Conservation (phyloP, 1,140 invertebrate species). For the Penaeus indicus region DNA sequence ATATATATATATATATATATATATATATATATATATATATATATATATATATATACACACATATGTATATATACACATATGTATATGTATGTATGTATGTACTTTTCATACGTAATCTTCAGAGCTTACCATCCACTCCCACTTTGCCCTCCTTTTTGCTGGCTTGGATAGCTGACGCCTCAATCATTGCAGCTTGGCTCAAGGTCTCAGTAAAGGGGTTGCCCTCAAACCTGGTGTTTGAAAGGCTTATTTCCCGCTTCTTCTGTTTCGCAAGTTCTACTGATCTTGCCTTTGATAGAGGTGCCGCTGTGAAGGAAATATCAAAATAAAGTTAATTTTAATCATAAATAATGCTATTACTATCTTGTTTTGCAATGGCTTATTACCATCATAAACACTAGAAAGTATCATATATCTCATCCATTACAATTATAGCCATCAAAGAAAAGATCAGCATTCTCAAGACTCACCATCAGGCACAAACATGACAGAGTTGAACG, state of each 20-base stretch:
- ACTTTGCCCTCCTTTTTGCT: conserved; percentile 82
- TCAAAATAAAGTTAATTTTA: neutral
- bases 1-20: no score
- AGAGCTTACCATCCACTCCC: conserved; percentile 84
- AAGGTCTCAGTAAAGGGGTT: conserved; percentile 78
- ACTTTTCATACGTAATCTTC: no score
- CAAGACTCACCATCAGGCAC: conserved; percentile 81
- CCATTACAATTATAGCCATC: conserved; percentile 27
- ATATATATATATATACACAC: no score
- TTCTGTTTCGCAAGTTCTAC: conserved; percentile 81
- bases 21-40: no score
- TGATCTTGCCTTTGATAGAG: conserved; percentile 80
- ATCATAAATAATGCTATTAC: neutral
- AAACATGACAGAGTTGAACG: conserved; percentile 96
- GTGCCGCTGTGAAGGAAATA: conserved; percentile 74
- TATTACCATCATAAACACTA: neutral
- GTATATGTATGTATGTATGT: no score
- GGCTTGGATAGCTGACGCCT: conserved; percentile 68
- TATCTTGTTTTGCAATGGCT: neutral
- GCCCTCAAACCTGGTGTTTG: conserved; percentile 84
- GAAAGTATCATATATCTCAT: neutral
- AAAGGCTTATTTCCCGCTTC: conserved; percentile 80
- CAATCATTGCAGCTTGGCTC: conserved; percentile 62
- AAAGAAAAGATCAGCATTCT: neutral
- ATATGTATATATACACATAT: no score